Evolutionary conservation across 2,888 invertebrate genomes (phyloP), one percentile per base, ranked within the genome.

Genomic region (Cephus nigrinus): DNA sequence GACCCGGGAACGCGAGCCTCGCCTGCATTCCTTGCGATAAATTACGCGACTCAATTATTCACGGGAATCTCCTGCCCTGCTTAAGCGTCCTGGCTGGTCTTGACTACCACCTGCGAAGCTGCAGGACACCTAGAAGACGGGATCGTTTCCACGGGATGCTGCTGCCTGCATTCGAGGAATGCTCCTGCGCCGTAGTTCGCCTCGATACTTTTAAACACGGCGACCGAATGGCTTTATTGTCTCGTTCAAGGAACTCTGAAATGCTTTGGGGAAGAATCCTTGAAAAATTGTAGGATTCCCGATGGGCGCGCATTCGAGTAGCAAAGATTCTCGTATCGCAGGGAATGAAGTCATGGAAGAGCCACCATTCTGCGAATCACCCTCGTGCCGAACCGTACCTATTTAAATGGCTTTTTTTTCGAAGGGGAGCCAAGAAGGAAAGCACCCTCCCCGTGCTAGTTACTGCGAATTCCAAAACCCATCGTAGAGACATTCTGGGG

Each of bases 1-100:
- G 30, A 74, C 75, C 85, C 85, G 82, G 84, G 86, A 85, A 85
- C 86, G 86, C 84, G 87, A 87, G 85, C 84, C 84, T 82, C 82
- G 85, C 84, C 86, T 88, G 87, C 88, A 90, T 89, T 90, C 90
- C 89, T 82, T 81, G 84, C 87, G 87, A 90, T 90, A 88, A 90
- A 90, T 90, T 90, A 90, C 88, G 86, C 85, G 86, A 87, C 88
- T 89, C 90, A 90, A 90, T 90, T 90, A 90, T 90, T 90, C 88
- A 89, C 87, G 83, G 86, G 87, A 89, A 90, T 89, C 86, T 87
- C 85, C 84, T 82, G 31, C 33, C 34, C 73, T n/a, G 69, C 32
- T 69, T 69, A 69, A 69, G 30, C 3, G 69, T 69, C 69, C 31
- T 69, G 12, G 30, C 31, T 5, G 69, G n/a, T 32, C 69, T 15